Evolutionary conservation across 2,797 vertebrate species (phyloP).

Genomic region (Simalia tracyae): DNA sequence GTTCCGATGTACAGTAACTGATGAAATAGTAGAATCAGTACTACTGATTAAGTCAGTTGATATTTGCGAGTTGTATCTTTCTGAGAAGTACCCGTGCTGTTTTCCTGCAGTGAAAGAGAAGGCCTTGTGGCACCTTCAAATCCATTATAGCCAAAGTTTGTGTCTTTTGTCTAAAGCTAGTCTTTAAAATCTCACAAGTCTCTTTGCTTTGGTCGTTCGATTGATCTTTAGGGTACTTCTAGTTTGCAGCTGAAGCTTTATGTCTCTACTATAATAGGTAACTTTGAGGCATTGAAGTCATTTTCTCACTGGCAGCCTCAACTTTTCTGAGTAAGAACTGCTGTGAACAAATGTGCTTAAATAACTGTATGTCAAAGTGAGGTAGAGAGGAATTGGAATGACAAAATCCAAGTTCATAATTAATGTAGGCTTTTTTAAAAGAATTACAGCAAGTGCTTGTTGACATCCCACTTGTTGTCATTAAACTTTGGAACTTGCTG

Average conservation of each 20-base stretch:
- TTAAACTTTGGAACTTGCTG: neutral
- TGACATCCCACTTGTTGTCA: neutral
- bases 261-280: neutral
- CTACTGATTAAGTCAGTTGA: neutral
- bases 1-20: neutral
- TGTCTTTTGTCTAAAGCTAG: neutral
- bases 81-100: neutral
- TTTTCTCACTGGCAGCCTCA: neutral
- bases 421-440: neutral
- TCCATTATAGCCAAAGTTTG: neutral
- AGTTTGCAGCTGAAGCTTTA: neutral
- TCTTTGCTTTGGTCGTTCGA: neutral
- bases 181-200: neutral
- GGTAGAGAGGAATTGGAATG: neutral
- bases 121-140: neutral
- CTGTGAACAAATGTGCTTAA: neutral
- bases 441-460: neutral
- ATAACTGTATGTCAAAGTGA: neutral
- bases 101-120: neutral
- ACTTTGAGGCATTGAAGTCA: neutral
- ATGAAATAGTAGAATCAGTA: neutral
- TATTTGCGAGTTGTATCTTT: neutral
- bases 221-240: neutral
- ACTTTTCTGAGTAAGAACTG: neutral
- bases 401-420: too few species aligned